Evolutionary conservation across 1,140 invertebrate species (phyloP), one percentile per base, ranked within the genome.

Genomic region (Cyphomyrmex costatus): DNA sequence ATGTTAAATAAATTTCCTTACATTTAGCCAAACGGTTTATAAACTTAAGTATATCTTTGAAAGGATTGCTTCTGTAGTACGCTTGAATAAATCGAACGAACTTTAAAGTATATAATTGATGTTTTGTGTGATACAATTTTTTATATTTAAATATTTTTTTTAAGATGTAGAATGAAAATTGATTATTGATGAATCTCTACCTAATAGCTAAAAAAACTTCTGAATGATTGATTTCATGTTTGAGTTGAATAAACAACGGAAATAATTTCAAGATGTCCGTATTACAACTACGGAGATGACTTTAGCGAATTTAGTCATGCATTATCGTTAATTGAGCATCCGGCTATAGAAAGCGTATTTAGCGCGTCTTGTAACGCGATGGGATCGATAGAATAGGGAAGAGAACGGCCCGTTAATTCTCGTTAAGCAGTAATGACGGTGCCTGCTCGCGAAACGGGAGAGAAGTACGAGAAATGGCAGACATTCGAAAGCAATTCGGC

Each of bases 381-480:
- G 12, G 36, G 68, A 83, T 74, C 79, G 58, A 36, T 86, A 87
- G 42, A 87, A 77, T 36, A n/a, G 21, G 36, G 63, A 42, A 56
- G 46, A 79, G 63, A 36, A 78, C 56, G 49, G 70, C 60, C 60
- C 27, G 63, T 66, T 53, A 71, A 77, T 87, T 88, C 70, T 87
- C 46, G 70, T 88, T 88, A 83, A 87, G 36, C 61, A 71, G 79
- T 74, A 83, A 84, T 70, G 70, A 49, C 77, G 68, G 33, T 53
- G 42, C n/a, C 66, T 82, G 51, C 58, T 66, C 27, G 53, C 33
- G 70, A 83, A 61, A 83, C 68, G 65, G 46, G 7, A 51, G 60
- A 36, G 76, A 33, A 61, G 70, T 68, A 86, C 86, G 58, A 76
- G 86, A 85, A 84, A 89, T 74, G 86, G 73, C 60, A 85, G 88